Evolutionary conservation across 1,140 invertebrate genomes (phyloP).

Genomic region (Heliconius congener): DNA sequence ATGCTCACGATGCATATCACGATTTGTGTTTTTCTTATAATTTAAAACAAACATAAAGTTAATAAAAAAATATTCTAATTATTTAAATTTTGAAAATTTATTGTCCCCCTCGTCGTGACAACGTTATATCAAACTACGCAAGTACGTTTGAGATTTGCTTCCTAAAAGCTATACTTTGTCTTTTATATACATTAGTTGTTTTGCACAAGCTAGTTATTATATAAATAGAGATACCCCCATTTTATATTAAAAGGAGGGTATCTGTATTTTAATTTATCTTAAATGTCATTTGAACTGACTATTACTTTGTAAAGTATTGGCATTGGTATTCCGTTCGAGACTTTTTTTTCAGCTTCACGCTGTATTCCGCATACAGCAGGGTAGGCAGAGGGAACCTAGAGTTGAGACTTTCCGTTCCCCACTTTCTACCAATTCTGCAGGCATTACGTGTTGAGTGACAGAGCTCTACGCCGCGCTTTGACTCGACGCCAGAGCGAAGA

Average conservation of each 20-base stretch:
- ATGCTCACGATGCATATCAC: not conserved
- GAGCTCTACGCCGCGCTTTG: no score
- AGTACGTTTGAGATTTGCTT: constrained; percentile 12
- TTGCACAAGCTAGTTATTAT: not conserved
- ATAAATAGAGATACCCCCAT: no score
- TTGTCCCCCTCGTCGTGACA: not conserved
- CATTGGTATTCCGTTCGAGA: no score
- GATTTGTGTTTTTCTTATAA: not conserved
- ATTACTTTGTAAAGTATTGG: no score
- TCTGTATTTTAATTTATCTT: not conserved
- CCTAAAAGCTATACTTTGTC: constrained; percentile 6
- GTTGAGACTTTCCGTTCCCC: no score
- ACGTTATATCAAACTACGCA: constrained; percentile 12
- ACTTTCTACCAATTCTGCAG: no score
- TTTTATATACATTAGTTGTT: not conserved
- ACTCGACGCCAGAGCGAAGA: no score
- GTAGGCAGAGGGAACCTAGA: no score
- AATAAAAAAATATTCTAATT: not conserved
- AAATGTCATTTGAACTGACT: not conserved
- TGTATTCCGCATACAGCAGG: no score
- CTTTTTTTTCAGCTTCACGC: no score
- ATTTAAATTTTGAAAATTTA: not conserved
- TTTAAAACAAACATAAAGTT: not conserved
- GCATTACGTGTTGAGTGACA: no score
- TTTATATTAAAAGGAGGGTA: no score